Base-by-base conservation (phyloP, 1,140 invertebrate species). In the Bombus haemorrhoidalis region DNA sequence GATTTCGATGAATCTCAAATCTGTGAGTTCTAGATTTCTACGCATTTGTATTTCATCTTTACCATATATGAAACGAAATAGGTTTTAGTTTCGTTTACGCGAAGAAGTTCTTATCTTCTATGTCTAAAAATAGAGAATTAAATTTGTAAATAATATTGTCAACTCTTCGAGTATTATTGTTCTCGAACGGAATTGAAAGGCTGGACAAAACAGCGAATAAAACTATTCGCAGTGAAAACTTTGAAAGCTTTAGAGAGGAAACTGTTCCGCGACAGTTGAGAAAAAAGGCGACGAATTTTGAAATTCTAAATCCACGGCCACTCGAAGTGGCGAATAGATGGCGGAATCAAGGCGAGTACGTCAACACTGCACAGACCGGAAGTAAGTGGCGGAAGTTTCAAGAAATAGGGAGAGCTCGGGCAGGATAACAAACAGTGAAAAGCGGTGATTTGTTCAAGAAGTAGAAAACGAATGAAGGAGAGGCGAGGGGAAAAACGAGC, bases 371-470 rank as follows among this genome's bases (percentile, higher is more conserved):
- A 5, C 22, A 39, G 81, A 85, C 39, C 81, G 87, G 76, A 86
- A 86, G 71, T 89, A 89, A 89, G 72, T 69, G 85, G 59, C 34
- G 66, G 66, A 82, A 74, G 66, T 32, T 22, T 64, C 37, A 47
- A 43, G 47, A 64, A 86, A 89, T 76, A 86, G 80, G 87, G 47
- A 82, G 68, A 41, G 53, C 53, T 64, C 47, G 57, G 43, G 47
- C 80, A 62, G 83, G 86, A 91, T 86, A 90, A 89, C 86, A 87
- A 91, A 92, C 85, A 87, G 84, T 83, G 91, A 85, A 85, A 91
- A 89, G 84, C 87, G 88, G 83, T 87, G 88, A 91, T 74, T 89
- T 76, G 90, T 87, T 86, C 62, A 64, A 81, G 78, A 66, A 79
- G 74, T 81, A 83, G 76, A 41, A 81, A 89, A 66, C 32, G 74